Percentiles rank a stretch among this genome's conserved stretches.
Conservation (phyloP, 2,113 vertebrate genomes). For the Lota lota region DNA sequence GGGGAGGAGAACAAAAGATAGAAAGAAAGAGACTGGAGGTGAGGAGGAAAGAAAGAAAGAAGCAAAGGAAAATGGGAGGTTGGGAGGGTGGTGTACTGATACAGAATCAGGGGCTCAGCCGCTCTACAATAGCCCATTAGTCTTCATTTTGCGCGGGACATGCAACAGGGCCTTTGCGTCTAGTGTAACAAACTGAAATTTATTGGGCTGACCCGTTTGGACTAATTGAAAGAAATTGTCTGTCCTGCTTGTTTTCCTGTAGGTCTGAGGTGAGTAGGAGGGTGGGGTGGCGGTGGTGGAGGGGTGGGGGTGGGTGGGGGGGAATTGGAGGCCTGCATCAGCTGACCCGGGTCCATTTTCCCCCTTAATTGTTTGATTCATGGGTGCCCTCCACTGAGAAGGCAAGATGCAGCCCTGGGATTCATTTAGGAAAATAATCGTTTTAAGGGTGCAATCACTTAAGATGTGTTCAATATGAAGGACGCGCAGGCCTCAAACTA, state of each 20-base stretch:
- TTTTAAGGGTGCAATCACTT: not conserved
- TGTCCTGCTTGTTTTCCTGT: conserved; percentile 73
- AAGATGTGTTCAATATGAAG: conserved; percentile 55
- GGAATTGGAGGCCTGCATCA: conserved; percentile 43
- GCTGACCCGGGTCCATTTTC: conserved; percentile 31
- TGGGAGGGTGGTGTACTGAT: conserved; percentile 33
- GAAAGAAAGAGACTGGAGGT: too few species aligned
- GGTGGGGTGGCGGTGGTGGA: conserved; percentile 33
- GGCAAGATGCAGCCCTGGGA: conserved; percentile 55
- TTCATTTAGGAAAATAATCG: conserved; percentile 37
- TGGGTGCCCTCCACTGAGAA: conserved; percentile 59
- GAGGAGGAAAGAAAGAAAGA: not conserved
- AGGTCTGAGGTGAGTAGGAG: conserved; percentile 34
- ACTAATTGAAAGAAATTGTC: conserved; percentile 84
- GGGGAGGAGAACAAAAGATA: not conserved
- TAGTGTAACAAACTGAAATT: conserved; percentile 76
- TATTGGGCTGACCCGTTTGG: conserved; percentile 69
- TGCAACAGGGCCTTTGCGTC: conserved; percentile 72
- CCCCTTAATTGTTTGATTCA: conserved; percentile 66
- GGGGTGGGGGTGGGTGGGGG: conserved; percentile 14
- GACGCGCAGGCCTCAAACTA: conserved; percentile 35
- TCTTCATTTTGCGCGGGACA: conserved; percentile 77
- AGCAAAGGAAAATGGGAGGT: not conserved
- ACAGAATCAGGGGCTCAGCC: conserved; percentile 72
- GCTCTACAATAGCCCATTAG: conserved; percentile 70